Evolutionary conservation across 2,113 vertebrate species (phyloP).

Genomic region (Xiphophorus maculatus): DNA sequence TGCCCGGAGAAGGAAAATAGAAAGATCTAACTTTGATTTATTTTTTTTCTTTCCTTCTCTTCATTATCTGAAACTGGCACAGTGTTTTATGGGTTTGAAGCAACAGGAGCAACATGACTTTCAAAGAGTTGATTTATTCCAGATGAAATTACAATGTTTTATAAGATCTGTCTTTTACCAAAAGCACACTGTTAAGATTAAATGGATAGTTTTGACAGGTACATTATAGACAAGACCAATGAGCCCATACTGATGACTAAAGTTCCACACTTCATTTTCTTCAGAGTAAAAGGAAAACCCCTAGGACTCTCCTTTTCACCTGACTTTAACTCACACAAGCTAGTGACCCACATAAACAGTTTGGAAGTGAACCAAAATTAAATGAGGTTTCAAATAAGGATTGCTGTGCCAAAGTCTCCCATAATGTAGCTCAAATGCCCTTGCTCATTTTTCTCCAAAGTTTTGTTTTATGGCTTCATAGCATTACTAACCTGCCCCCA

Average conservation of each 20-base stretch:
- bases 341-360: constrained; percentile 13
- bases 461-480: constrained; percentile 58
- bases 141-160: constrained; percentile 56
- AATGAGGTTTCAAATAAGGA: constrained; percentile 47
- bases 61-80: constrained; percentile 45
- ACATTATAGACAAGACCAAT: neutral
- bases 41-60: constrained; percentile 6
- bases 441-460: constrained; percentile 46
- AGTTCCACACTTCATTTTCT: constrained; percentile 12
- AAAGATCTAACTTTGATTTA: neutral
- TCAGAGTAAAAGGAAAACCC: constrained; percentile 15
- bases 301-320: constrained; percentile 11
- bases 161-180: constrained; percentile 39
- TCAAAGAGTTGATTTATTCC: constrained; percentile 51
- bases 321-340: constrained; percentile 16
- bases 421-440: constrained; percentile 31
- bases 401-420: constrained; percentile 32
- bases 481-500: constrained; percentile 32
- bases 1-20: neutral
- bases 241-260: neutral
- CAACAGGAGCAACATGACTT: constrained; percentile 49
- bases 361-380: constrained; percentile 47
- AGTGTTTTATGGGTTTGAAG: constrained; percentile 32
- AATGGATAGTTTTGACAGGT: constrained; percentile 25
- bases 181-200: constrained; percentile 51